Evolutionary conservation across 2,113 vertebrate species (phyloP).

Genomic region (Felis chaus): DNA sequence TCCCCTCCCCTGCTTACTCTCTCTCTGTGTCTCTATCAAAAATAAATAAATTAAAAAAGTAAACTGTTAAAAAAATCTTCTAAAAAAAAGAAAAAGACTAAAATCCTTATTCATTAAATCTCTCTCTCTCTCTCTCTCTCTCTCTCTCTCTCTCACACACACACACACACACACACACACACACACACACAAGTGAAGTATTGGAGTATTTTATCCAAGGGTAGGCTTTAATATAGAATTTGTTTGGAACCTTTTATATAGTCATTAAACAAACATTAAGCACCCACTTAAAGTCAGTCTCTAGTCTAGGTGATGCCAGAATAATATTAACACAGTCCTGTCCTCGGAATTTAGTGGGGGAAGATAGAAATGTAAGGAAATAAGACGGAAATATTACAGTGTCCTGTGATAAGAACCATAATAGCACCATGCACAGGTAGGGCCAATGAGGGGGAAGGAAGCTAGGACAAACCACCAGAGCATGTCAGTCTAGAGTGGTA

Average conservation of each 20-base stretch:
- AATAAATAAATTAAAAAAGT: too few relatives aligned
- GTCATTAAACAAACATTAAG: background rate
- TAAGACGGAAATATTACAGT: background rate
- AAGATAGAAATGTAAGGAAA: slow-evolving; percentile 18
- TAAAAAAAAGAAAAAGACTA: too few relatives aligned
- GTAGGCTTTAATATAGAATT: slow-evolving; percentile 33
- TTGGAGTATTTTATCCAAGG: background rate
- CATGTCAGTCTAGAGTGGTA: background rate
- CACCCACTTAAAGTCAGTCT: background rate
- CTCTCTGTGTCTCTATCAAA: too few relatives aligned
- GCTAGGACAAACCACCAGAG: background rate
- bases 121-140: background rate
- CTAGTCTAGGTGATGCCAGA: background rate
- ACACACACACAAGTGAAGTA: background rate
- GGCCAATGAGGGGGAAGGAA: background rate
- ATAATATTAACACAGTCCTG: background rate
- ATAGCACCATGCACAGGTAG: background rate
- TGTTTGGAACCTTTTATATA: background rate
- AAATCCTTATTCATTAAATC: background rate
- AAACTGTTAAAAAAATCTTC: too few relatives aligned
- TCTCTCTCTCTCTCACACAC: background rate
- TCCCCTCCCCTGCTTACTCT: too few relatives aligned
- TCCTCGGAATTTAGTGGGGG: background rate
- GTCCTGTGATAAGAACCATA: background rate
- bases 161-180: background rate